Base-by-base conservation (phyloP, 2,113 vertebrate genomes). In the Macrotis lagotis region DNA sequence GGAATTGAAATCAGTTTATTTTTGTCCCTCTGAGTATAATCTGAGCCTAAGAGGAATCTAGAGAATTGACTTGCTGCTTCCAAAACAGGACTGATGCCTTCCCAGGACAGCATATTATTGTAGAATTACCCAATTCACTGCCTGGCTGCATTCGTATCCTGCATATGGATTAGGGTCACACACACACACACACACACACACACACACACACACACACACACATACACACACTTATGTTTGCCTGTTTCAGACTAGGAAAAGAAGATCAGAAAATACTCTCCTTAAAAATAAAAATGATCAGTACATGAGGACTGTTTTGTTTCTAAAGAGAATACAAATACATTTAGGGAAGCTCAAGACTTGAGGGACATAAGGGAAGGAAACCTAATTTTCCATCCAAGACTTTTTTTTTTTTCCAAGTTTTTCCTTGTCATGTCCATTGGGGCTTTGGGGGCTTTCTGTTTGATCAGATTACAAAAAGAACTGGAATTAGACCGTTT, bases 381-480 rank as follows among this genome's bases (percentile, higher is more conserved):
- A 91, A 92, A 95, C 0, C 0, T 89, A 96, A 96, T 51, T 91
- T 96, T 92, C 26, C 8, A 74, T 94, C 3, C 94, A 93, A 74
- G 96, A 95, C 89, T 9, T 91, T 50, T 91, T 25, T 74, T 92
- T 74, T 74, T 74, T 74, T 74, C 22, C 66, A 53, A 25, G 91
- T 50, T 28, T 93, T 93, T 96, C 96, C 95, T 26, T 95, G 94
- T 94, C 47, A 97, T 96, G 94, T 94, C 97, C 97, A 94, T 98
- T 88, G 91, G 96, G 96, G 90, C 94, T 96, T 97, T 88, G 12
- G 91, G 2, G 92, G 96, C 92, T 53, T 74, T 48, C 37, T 16
- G 91, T 2, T 93, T 97, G 93, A 98, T 97, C 97, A 97, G 97
- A 97, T 98, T 98, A 98, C 96, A 97, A 95, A 47, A 97, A 96